Percentiles rank a stretch among this genome's conserved stretches.
Evolutionary conservation across 2,888 invertebrate species (phyloP).

Genomic region (Unio delphinus): DNA sequence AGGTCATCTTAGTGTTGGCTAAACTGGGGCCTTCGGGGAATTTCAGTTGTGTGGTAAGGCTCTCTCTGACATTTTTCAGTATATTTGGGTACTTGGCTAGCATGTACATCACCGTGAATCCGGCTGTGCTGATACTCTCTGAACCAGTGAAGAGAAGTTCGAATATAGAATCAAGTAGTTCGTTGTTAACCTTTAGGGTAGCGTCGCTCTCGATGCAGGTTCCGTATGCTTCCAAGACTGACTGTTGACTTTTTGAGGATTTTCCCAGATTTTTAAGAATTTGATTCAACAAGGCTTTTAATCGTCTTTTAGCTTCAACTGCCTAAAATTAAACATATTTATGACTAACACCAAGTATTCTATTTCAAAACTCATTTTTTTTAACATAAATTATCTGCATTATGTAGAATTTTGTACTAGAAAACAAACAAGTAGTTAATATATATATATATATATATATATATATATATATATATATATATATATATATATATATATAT

Average conservation of each 20-base stretch:
- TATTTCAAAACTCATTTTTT: too few species aligned
- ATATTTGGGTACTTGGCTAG: slow-evolving; percentile 44
- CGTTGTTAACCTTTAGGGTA: slow-evolving; percentile 13
- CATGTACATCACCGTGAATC: slow-evolving; percentile 38
- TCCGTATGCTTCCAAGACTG: slow-evolving; percentile 38
- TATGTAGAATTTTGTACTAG: too few species aligned
- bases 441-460: too few species aligned
- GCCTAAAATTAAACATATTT: slow-evolving; percentile 25
- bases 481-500: too few species aligned
- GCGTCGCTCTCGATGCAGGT: slow-evolving; percentile 6
- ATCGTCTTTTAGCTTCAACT: slow-evolving; percentile 31
- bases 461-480: too few species aligned
- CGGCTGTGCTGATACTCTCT: slow-evolving; percentile 39
- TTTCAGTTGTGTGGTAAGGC: slow-evolving; percentile 19
- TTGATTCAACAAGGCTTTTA: slow-evolving; percentile 30
- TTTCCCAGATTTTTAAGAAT: slow-evolving; percentile 17
- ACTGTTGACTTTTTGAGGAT: slow-evolving; percentile 2
- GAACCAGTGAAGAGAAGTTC: slow-evolving; percentile 43
- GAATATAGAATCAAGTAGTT: slow-evolving; percentile 40
- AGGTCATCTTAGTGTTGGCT: slow-evolving; percentile 38
- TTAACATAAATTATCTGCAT: too few species aligned
- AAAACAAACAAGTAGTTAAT: too few species aligned
- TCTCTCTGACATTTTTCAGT: slow-evolving; percentile 37
- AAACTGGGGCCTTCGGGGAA: too few species aligned
- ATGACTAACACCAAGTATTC: too few species aligned